Conservation (phyloP, 23 tunicate genomes). For the Trididemnum clinides region DNA sequence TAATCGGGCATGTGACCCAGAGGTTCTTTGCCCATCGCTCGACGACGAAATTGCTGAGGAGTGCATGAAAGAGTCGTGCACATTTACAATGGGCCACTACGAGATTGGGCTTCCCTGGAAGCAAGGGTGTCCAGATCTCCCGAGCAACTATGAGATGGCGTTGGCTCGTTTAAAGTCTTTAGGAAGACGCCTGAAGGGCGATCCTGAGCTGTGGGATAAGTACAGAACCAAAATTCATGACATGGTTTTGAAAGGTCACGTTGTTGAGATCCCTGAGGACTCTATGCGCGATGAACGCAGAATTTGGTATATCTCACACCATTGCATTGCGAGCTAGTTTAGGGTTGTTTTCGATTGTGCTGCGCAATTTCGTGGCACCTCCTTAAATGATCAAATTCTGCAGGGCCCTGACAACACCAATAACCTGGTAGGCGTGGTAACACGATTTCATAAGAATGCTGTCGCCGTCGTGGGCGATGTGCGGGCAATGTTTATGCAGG, state of each 20-base stretch:
- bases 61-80: background rate
- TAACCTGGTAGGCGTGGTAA: background rate
- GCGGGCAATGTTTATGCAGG: conserved; percentile 23
- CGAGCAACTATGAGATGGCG: conserved; percentile 17
- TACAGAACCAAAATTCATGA: conserved; percentile 5
- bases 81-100: background rate
- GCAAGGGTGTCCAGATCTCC: background rate
- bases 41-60: background rate
- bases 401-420: conserved; percentile 19
- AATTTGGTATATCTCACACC: conserved; percentile 3
- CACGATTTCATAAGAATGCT: background rate
- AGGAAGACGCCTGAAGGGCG: background rate
- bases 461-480: background rate
- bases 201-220: background rate
- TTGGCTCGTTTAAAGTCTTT: background rate
- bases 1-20: conserved; percentile 1
- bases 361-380: background rate
- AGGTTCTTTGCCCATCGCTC: background rate
- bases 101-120: conserved; percentile 4
- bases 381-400: background rate
- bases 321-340: background rate
- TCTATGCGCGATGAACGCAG: background rate
- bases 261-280: background rate
- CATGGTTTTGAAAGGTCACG: background rate
- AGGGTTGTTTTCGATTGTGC: conserved; percentile 12